Evolutionary conservation across 2,888 invertebrate species (phyloP), one percentile per base, ranked within the genome.

Genomic region (Leptopilina drosophilae): DNA sequence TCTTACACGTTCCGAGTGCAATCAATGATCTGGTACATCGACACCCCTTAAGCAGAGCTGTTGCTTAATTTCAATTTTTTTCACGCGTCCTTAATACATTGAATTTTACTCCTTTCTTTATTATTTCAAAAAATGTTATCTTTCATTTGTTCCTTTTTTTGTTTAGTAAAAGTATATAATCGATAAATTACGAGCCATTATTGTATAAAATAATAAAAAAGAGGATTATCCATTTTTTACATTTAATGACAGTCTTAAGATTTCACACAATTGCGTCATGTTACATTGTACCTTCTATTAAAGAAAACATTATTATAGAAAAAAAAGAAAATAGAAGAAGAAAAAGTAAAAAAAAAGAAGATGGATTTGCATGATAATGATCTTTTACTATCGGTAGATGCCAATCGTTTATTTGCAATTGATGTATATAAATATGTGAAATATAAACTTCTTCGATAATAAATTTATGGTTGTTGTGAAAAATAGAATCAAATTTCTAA

Each of bases 1-100:
- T 82, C 80, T 82, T 81, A 82, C 81, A 82, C 73, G 81, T 75
- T 77, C 66, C 77, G 64, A 64, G 76, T 64, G 78, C 77, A 82
- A 79, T 81, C 82, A 78, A 77, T 81, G 81, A 81, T 82, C 82
- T 82, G 67, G 78, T 82, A 81, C 76, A 78, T 67, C 62, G 79
- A 79, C 77, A 79, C 79, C 79, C 33, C 77, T 56, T 20, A 77
- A 20, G 42, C 26, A n/a, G 46, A 49, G 64, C 49, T 64, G 15
- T 49, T 73, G 53, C 73, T 73, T 11, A n/a, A 73, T 73, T 73
- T 73, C 12, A 26, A 53, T 56, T 33, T 73, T 33, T 53, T 33
- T 1, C 20, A 49, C 49, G 26, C 73, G 53, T 20, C 33, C 20
- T 11, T 33, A 33, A 15, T 5, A 62, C 20, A 26, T 42, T 42